Base-by-base conservation (phyloP, 2,888 invertebrate genomes). In the Hanleya hanleyi region DNA sequence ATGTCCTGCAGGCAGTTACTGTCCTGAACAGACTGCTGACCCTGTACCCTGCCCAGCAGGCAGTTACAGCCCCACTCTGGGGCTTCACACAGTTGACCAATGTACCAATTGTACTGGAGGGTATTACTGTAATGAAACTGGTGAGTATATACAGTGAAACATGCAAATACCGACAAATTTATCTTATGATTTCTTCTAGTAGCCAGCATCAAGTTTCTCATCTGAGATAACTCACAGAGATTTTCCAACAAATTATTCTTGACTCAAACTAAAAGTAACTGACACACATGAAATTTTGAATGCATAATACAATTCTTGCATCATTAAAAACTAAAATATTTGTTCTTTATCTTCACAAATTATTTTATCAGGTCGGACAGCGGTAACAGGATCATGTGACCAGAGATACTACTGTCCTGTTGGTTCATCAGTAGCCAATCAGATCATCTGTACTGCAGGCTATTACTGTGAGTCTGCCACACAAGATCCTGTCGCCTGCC, bases 81-180 rank as follows among this genome's bases (percentile, higher is more conserved):
- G 83, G 5, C 82, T 84, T 22, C 81, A 79, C 22, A 66, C 70
- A 9, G 81, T 79, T 38, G 68, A 61, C 29, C 78, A 89, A 69
- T 89, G 89, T 78, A 78, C 86, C 18, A 87, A 88, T 80, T 89
- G 89, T 80, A 89, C 88, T 15, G 88, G 86, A 67, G 89, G 89
- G 1, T 82, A 78, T 73, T 87, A 79, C 82, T 89, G 89, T 77
- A 87, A 88, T 77, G 75, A 76, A 32, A 88, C 88, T 79, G 89
- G 88, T 86, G 67, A 61, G 66, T 38, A 32, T n/a, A n/a, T n/a
- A n/a, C n/a, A n/a, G n/a, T n/a, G n/a, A n/a, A n/a, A n/a, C n/a
- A n/a, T n/a, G n/a, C n/a, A n/a, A n/a, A n/a, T n/a, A n/a, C 15
- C 9, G 1, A 65, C 26, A 37, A 32, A 1, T 26, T 33, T 49